Conservation (phyloP, 1,140 invertebrate genomes). For the Drosophila lacteicornis region DNA sequence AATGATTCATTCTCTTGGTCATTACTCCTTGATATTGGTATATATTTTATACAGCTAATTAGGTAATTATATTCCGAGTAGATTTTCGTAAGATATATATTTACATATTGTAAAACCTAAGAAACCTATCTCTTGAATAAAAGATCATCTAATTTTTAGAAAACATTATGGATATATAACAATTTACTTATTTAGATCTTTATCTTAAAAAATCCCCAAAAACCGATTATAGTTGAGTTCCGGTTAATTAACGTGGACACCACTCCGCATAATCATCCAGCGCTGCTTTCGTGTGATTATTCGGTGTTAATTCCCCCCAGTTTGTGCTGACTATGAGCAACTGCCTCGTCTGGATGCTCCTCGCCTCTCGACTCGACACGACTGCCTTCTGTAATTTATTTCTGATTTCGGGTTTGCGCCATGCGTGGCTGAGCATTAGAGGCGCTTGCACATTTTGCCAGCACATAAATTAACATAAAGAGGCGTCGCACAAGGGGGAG, state of each 20-base stretch:
- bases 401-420: slow-evolving; percentile 76
- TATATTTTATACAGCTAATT: background rate
- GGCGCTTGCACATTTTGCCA: slow-evolving; percentile 80
- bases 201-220: background rate
- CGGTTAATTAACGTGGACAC: slow-evolving; percentile 9
- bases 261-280: slow-evolving; percentile 31
- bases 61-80: background rate
- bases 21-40: background rate
- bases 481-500: slow-evolving; percentile 30
- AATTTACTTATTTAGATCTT: background rate
- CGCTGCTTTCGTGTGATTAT: slow-evolving; percentile 11
- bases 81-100: too few relatives aligned
- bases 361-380: background rate
- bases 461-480: slow-evolving; percentile 83
- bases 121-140: background rate
- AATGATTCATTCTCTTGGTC: slow-evolving; percentile 1
- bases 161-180: too few relatives aligned
- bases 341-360: slow-evolving; percentile 38
- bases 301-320: slow-evolving; percentile 35
- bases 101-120: background rate
- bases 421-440: slow-evolving; percentile 79
- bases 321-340: slow-evolving; percentile 68
- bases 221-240: slow-evolving; percentile 2
- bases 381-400: slow-evolving; percentile 71
- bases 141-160: too few relatives aligned